A percentile compares a stretch with the other conserved stretches of the same genome.
Evolutionary conservation across 2,888 invertebrate genomes (phyloP).

Genomic region (Agapetus fuscipes): DNA sequence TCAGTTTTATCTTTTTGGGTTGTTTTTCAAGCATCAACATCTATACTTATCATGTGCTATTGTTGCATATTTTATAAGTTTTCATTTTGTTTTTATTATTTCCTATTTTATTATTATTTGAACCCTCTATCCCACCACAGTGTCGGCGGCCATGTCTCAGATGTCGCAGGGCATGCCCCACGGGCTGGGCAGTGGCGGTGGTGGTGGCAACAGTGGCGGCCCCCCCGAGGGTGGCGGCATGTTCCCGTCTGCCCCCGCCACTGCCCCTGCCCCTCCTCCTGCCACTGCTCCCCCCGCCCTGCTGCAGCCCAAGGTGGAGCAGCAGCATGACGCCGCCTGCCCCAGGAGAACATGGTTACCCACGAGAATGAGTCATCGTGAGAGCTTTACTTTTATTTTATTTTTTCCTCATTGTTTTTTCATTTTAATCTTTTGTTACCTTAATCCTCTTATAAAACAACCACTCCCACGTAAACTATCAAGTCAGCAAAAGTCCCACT

Average conservation of each 20-base stretch:
- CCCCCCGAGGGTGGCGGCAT: slow-evolving; percentile 17
- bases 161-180: slow-evolving; percentile 1
- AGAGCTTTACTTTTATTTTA: slow-evolving; percentile 35
- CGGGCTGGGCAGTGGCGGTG: slow-evolving; percentile 22
- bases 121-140: slow-evolving; percentile 18
- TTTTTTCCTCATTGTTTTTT: slow-evolving; percentile 22
- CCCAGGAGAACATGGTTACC: slow-evolving; percentile 55
- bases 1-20: no score
- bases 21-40: no score
- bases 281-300: slow-evolving; percentile 38
- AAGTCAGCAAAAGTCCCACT: no score
- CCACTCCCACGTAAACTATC: no score
- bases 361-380: slow-evolving; percentile 56
- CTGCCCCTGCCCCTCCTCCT: slow-evolving; percentile 24
- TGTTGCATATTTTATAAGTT: background rate
- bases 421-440: slow-evolving; percentile 6
- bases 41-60: no score
- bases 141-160: no score
- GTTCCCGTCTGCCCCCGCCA: slow-evolving; percentile 7
- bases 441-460: slow-evolving; percentile 9
- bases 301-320: slow-evolving; percentile 44
- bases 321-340: slow-evolving; percentile 51
- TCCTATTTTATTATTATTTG: slow-evolving; percentile 7
- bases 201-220: slow-evolving; percentile 22
- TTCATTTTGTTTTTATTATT: slow-evolving; percentile 11